Percentiles rank a stretch among this genome's conserved stretches.
phyloP scores from a whole-genome alignment of 2,888 invertebrate genomes.

The Epinotia brunnichana region DNA sequence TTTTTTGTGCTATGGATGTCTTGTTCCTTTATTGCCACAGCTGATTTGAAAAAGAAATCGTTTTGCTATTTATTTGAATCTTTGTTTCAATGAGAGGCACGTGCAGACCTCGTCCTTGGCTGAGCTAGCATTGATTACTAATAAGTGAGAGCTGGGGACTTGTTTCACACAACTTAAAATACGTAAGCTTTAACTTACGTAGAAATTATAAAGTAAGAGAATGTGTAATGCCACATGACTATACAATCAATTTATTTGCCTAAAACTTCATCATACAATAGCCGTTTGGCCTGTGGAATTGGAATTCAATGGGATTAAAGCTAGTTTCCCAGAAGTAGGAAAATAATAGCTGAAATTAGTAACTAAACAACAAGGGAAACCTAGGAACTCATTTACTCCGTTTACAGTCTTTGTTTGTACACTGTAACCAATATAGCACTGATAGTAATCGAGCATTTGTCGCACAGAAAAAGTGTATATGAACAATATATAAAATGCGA shows the following conservation, averaged over 20 bases:
- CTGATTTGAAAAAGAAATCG: slow-evolving; percentile 35
- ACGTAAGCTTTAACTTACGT: not conserved
- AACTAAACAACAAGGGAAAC: not conserved
- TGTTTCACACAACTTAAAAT: not conserved
- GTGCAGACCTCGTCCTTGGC: slow-evolving; percentile 2
- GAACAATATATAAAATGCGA: too few relatives aligned
- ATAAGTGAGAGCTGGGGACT: slow-evolving; percentile 1
- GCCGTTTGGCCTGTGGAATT: not conserved
- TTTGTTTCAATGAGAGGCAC: slow-evolving; percentile 28
- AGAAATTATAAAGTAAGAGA: not conserved
- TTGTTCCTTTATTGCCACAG: slow-evolving; percentile 38
- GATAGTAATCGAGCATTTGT: too few relatives aligned
- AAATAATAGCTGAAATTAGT: too few relatives aligned
- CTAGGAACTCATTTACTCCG: not conserved
- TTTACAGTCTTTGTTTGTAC: too few relatives aligned
- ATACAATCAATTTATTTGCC: not conserved
- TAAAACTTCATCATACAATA: not conserved
- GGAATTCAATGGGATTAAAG: not conserved
- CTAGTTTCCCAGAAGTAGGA: too few relatives aligned
- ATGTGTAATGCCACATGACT: not conserved
- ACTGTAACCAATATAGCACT: too few relatives aligned
- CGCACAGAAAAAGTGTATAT: too few relatives aligned
- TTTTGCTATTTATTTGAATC: slow-evolving; percentile 31
- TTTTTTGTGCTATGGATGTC: slow-evolving; percentile 15
- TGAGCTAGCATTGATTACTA: slow-evolving; percentile 15